A percentile compares a stretch with the other conserved stretches of the same genome.
Evolutionary conservation across 2,888 invertebrate genomes (phyloP).

Genomic region (Eupithecia inturbata): DNA sequence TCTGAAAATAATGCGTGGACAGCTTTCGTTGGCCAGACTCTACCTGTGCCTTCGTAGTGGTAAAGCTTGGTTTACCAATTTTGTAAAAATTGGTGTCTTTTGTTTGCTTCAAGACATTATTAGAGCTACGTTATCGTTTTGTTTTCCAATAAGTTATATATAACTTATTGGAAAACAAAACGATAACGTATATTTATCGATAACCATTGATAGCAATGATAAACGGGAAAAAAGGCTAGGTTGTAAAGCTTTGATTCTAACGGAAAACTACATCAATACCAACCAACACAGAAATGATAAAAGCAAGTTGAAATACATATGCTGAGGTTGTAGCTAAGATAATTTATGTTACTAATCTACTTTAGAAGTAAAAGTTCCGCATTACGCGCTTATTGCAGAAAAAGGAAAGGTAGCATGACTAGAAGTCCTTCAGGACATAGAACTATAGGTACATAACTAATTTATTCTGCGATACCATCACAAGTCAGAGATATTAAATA

Average conservation of each 20-base stretch:
- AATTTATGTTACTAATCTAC: background rate
- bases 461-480: conserved; percentile 1
- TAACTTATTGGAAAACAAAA: too few species aligned
- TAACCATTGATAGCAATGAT: too few species aligned
- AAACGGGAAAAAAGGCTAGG: background rate
- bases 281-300: background rate
- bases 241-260: background rate
- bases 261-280: background rate
- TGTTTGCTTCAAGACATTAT: background rate
- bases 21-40: too few species aligned
- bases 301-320: background rate
- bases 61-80: background rate
- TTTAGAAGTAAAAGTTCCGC: background rate
- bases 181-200: too few species aligned
- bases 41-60: background rate
- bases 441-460: background rate
- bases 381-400: background rate
- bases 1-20: too few species aligned
- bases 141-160: too few species aligned
- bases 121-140: too few species aligned
- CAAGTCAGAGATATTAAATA: background rate
- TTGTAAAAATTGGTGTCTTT: background rate
- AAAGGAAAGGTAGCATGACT: conserved; percentile 3
- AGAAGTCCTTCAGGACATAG: background rate
- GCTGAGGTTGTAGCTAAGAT: background rate